phyloP scores from a whole-genome alignment of 2,888 invertebrate genomes.

The Rhyacophila evoluta region DNA sequence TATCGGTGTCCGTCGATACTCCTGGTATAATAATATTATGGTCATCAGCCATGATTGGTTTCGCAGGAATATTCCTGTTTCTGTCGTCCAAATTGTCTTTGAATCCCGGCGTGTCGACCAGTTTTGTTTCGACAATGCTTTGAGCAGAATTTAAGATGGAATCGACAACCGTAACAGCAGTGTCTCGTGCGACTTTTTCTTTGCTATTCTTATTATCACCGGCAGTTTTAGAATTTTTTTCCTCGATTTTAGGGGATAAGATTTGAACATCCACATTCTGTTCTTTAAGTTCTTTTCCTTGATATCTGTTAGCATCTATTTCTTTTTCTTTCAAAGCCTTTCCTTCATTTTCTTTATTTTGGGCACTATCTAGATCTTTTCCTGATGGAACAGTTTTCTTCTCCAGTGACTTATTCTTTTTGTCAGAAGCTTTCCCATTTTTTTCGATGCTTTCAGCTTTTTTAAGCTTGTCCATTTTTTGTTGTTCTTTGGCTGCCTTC shows the following conservation, averaged over 20 bases:
- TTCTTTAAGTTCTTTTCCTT: not conserved
- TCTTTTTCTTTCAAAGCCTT: not conserved
- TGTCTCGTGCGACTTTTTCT: slow-evolving; percentile 48
- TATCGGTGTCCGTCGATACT: not conserved
- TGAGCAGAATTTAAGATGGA: slow-evolving; percentile 53
- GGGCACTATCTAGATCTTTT: slow-evolving; percentile 5
- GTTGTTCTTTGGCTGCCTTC: slow-evolving; percentile 4
- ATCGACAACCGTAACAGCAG: slow-evolving; percentile 52
- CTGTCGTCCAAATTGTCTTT: slow-evolving; percentile 41
- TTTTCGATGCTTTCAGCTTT: not conserved
- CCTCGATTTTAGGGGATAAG: not conserved
- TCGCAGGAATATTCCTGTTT: slow-evolving; percentile 25
- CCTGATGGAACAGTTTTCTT: not conserved
- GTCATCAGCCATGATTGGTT: slow-evolving; percentile 2
- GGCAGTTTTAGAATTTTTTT: not conserved
- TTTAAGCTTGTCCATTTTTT: not conserved
- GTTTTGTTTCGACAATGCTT: slow-evolving; percentile 51
- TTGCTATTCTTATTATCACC: slow-evolving; percentile 33
- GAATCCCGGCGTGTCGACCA: slow-evolving; percentile 49
- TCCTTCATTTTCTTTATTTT: not conserved
- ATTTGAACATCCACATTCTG: not conserved
- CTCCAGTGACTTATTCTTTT: not conserved
- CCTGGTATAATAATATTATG: not conserved
- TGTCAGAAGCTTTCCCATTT: slow-evolving; percentile 10
- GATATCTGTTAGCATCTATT: not conserved